A percentile compares a stretch with the other conserved stretches of the same genome.
Conservation (phyloP, 2,113 vertebrate genomes). For the Xiphorhynchus elegans region DNA sequence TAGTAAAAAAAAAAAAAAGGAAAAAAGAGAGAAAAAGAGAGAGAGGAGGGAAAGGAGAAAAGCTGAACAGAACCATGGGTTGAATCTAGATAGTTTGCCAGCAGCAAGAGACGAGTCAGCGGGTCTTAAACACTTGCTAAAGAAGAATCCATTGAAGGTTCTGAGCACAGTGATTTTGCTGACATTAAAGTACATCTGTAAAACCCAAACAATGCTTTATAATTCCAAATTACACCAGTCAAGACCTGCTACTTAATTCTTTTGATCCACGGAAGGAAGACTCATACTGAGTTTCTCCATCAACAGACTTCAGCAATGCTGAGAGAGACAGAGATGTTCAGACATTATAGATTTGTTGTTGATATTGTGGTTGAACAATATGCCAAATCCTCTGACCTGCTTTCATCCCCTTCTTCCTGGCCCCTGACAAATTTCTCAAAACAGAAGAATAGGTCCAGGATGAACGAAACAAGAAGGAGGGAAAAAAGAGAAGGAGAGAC, state of each 20-base stretch:
- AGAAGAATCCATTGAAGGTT: slow-evolving; percentile 63
- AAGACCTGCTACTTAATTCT: neutral
- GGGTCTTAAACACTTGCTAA: slow-evolving; percentile 71
- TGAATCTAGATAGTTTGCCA: slow-evolving; percentile 87
- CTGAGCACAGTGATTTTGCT: slow-evolving; percentile 39
- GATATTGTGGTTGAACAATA: neutral
- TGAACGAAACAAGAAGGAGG: neutral
- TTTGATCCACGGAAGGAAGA: neutral
- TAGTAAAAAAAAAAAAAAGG: slow-evolving; percentile 80
- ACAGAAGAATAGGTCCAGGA: neutral
- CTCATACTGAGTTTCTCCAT: neutral
- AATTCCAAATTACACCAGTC: slow-evolving; percentile 43
- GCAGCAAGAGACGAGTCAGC: slow-evolving; percentile 80
- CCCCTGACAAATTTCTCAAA: neutral
- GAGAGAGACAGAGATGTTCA: neutral
- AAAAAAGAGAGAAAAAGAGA: slow-evolving; percentile 48
- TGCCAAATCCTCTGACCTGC: neutral
- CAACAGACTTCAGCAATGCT: neutral
- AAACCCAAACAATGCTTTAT: slow-evolving; percentile 69
- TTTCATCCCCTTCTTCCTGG: neutral
- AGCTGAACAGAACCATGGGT: slow-evolving; percentile 83
- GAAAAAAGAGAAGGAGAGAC: neutral
- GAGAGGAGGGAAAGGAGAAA: slow-evolving; percentile 52
- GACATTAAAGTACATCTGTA: slow-evolving; percentile 55
- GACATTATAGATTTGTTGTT: neutral